A percentile compares a stretch with the other conserved stretches of the same genome.
These are phyloP conservation scores for Elanus axillaris DNA, from an alignment of 2,113 vertebrate species.

Conservation along the genomic window DNA sequence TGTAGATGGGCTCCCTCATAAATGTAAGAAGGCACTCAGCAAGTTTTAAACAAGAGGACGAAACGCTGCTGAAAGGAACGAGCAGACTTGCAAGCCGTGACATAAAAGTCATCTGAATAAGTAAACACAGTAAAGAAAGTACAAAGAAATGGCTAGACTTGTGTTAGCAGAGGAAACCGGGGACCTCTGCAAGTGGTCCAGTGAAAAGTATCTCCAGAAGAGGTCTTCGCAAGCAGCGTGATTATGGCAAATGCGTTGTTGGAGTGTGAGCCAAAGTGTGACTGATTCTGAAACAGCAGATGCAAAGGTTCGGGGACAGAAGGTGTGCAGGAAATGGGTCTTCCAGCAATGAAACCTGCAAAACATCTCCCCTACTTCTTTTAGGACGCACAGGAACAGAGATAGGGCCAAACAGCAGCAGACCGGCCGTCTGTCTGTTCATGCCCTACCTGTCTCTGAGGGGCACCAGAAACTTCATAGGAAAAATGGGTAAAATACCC, in stretches of 20 bases:
- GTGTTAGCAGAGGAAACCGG: not conserved
- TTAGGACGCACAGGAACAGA: not conserved
- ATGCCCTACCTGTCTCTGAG: not conserved
- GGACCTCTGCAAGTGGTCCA: not conserved
- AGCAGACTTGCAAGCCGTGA: not conserved
- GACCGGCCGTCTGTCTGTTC: not conserved
- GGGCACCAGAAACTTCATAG: not conserved
- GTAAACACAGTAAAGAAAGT: slow-evolving; percentile 31
- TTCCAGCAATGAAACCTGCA: not conserved
- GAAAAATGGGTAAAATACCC: not conserved
- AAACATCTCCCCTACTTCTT: not conserved
- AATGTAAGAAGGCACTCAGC: slow-evolving; percentile 53
- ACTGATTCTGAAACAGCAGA: not conserved
- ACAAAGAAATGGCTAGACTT: not conserved
- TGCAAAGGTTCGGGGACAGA: not conserved
- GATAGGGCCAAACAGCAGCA: not conserved
- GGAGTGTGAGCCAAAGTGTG: not conserved
- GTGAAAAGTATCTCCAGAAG: not conserved
- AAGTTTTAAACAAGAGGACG: slow-evolving; percentile 54
- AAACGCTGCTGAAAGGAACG: slow-evolving; percentile 23
- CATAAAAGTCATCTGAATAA: slow-evolving; percentile 20
- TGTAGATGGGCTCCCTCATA: slow-evolving; percentile 36
- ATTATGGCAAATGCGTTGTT: not conserved
- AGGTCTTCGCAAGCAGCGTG: not conserved
- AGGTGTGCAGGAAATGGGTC: not conserved